Percentiles rank a stretch among this genome's conserved stretches.
Evolutionary conservation across 2,113 vertebrate genomes (phyloP).

Genomic region (Centrocercus urophasianus): DNA sequence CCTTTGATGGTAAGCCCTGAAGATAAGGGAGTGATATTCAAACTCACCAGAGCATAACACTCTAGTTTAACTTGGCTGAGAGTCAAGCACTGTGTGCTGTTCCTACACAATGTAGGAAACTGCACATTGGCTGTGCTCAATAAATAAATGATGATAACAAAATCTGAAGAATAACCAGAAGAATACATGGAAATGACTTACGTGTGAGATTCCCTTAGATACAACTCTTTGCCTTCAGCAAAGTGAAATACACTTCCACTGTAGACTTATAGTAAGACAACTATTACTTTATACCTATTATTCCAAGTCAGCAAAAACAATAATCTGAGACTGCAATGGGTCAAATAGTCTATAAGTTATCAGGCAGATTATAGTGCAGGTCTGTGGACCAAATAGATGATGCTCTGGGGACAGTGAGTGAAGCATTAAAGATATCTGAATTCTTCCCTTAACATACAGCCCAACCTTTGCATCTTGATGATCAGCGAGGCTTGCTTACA

Average conservation of each 20-base stretch:
- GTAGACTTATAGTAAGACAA: neutral
- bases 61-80: constrained; percentile 12
- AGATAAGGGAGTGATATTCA: neutral
- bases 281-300: neutral
- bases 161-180: constrained; percentile 10
- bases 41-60: neutral
- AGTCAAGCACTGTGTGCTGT: neutral
- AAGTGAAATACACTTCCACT: neutral
- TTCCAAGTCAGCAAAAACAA: neutral
- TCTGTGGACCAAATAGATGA: neutral
- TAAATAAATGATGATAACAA: constrained; percentile 34
- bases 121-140: neutral
- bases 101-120: neutral
- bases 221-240: neutral
- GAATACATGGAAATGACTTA: neutral
- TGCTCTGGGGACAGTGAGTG: neutral
- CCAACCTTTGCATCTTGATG: neutral
- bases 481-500: neutral
- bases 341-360: neutral
- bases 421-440: neutral
- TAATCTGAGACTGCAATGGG: neutral
- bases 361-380: neutral
- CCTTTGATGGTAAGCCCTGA: neutral
- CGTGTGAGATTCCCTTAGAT: neutral
- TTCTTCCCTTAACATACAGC: neutral